Conservation (phyloP, 1,140 invertebrate genomes). For the Globodera ellingtonae region DNA sequence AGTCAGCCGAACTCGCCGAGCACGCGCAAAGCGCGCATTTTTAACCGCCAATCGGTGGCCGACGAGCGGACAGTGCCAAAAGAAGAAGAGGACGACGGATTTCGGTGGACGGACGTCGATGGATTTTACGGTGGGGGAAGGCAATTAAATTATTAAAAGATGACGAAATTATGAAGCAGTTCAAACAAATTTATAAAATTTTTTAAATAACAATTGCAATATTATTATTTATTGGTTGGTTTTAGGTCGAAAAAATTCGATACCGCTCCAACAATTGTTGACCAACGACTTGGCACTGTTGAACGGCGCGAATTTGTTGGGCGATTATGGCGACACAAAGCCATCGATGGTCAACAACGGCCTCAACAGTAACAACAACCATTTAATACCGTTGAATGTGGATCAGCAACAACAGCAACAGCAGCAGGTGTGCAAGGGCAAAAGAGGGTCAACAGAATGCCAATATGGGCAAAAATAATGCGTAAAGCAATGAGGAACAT, state of each 20-base stretch:
- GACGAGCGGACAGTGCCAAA: slow-evolving; percentile 10
- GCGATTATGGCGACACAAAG: background rate
- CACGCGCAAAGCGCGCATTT: slow-evolving; percentile 15
- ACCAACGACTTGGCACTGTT: slow-evolving; percentile 24
- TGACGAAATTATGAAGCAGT: too few relatives aligned
- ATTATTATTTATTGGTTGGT: background rate
- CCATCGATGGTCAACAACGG: background rate
- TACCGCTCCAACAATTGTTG: slow-evolving; percentile 28
- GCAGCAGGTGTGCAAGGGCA: too few relatives aligned
- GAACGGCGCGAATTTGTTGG: slow-evolving; percentile 19
- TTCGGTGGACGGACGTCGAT: slow-evolving; percentile 28
- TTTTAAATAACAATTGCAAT: background rate
- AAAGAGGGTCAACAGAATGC: background rate
- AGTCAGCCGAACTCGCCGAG: slow-evolving; percentile 1
- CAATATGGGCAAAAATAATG: background rate
- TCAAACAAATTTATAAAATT: background rate
- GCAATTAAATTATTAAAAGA: too few relatives aligned
- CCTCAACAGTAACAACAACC: background rate
- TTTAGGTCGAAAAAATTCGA: slow-evolving; percentile 24
- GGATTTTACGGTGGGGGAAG: slow-evolving; percentile 18
- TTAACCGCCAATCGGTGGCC: slow-evolving; percentile 15
- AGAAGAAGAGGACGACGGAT: slow-evolving; percentile 18
- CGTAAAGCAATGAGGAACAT: background rate
- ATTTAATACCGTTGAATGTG: background rate
- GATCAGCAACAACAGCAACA: background rate